A percentile compares a stretch with the other conserved stretches of the same genome.
Evolutionary conservation across 2,797 vertebrate genomes (phyloP).

Genomic region (Enteromius viviparus): DNA sequence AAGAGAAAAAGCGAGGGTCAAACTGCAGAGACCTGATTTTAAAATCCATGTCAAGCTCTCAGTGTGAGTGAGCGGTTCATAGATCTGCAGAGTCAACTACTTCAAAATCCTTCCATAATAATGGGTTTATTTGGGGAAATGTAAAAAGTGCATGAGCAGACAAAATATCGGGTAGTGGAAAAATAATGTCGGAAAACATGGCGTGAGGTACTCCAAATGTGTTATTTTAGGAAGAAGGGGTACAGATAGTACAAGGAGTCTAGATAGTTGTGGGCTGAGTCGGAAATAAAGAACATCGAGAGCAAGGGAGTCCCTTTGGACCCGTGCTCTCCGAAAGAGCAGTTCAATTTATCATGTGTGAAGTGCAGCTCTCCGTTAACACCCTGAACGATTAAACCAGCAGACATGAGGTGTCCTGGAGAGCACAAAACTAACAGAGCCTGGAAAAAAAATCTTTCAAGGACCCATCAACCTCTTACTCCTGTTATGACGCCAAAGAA

Average conservation of each 20-base stretch:
- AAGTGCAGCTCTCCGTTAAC: constrained; percentile 46
- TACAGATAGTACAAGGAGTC: constrained; percentile 15
- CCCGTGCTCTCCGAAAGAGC: constrained; percentile 10
- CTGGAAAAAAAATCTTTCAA: constrained; percentile 51
- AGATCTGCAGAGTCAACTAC: background rate
- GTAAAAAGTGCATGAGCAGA: constrained; percentile 19
- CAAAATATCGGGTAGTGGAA: constrained; percentile 2
- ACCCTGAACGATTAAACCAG: constrained; percentile 30
- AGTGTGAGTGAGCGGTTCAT: background rate
- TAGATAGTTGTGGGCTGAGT: background rate
- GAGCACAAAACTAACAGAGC: constrained; percentile 27
- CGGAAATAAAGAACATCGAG: background rate
- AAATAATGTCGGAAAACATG: background rate
- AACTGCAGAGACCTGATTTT: background rate
- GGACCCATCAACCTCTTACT: constrained; percentile 17
- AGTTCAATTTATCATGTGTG: constrained; percentile 32
- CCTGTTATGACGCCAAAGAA: constrained; percentile 29
- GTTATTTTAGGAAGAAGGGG: constrained; percentile 13
- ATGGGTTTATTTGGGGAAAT: constrained; percentile 18
- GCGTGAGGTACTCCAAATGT: background rate
- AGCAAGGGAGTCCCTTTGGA: constrained; percentile 25
- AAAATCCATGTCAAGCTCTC: background rate
- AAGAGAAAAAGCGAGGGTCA: background rate
- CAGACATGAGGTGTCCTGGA: constrained; percentile 24
- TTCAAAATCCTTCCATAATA: constrained; percentile 3